Evolutionary conservation across 1,140 invertebrate genomes (phyloP).

Genomic region (Muscidifurax raptorellus): DNA sequence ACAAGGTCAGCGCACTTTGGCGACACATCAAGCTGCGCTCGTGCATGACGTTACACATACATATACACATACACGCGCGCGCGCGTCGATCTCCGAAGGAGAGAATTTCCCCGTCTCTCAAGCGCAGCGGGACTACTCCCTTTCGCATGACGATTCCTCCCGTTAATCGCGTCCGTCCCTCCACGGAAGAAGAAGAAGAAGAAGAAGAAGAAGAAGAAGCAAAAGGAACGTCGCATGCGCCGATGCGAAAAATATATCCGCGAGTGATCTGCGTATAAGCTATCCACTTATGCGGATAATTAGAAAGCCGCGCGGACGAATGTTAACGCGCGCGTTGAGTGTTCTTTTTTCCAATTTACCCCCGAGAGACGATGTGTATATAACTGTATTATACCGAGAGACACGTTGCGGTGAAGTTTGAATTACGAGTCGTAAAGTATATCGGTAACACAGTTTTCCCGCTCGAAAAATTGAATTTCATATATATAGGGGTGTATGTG

Average conservation of each 20-base stretch:
- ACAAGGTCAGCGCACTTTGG: conserved; percentile 8
- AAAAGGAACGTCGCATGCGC: not conserved
- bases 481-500: not conserved
- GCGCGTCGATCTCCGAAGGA: not conserved
- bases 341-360: no score
- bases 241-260: not conserved
- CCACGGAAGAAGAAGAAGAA: not conserved
- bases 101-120: no score
- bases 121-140: not conserved
- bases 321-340: no score
- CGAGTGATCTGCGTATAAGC: not conserved
- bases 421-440: not conserved
- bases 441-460: no score
- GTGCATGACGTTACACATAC: not conserved
- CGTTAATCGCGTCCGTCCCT: not conserved
- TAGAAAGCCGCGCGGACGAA: not conserved
- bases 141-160: not conserved
- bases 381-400: no score
- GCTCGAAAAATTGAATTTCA: no score
- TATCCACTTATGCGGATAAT: not conserved
- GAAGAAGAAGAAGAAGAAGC: not conserved
- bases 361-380: no score
- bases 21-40: not conserved
- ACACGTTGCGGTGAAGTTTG: not conserved
- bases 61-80: conserved; percentile 10